Conservation (phyloP, 1,140 invertebrate species). For the Meloidogyne hapla region DNA sequence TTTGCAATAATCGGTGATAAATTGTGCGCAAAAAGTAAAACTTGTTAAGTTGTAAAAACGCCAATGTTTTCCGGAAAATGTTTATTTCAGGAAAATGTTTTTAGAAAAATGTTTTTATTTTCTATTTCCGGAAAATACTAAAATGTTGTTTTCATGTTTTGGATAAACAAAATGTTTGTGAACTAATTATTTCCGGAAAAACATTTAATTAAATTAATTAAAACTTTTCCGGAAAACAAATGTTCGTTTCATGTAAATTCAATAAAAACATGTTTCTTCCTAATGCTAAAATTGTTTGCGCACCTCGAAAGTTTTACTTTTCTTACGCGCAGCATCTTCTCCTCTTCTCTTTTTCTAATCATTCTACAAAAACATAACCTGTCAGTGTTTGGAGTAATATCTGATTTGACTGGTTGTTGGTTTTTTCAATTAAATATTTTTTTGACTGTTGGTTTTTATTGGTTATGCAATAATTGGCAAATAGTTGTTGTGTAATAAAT, state of each 20-base stretch:
- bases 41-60: not conserved
- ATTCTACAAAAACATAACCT: not conserved
- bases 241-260: not conserved
- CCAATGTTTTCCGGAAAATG: not conserved
- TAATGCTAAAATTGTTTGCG: not conserved
- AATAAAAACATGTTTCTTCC: not conserved
- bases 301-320: not conserved
- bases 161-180: too few species aligned
- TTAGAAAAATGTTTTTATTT: not conserved
- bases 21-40: not conserved
- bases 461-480: not conserved
- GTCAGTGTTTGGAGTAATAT: too few species aligned
- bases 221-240: not conserved
- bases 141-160: too few species aligned
- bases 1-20: not conserved
- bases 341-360: not conserved
- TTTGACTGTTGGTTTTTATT: constrained; percentile 3
- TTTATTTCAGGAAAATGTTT: not conserved
- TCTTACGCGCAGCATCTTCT: not conserved
- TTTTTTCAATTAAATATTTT: not conserved
- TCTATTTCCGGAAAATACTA: too few species aligned
- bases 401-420: not conserved
- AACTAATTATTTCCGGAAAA: not conserved
- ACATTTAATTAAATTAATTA: not conserved
- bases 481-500: not conserved